Percentiles rank a stretch among this genome's conserved stretches.
These are phyloP conservation scores for Pipistrellus pipistrellus DNA, from an alignment of 2,797 vertebrate species.

Conservation along the genomic window DNA sequence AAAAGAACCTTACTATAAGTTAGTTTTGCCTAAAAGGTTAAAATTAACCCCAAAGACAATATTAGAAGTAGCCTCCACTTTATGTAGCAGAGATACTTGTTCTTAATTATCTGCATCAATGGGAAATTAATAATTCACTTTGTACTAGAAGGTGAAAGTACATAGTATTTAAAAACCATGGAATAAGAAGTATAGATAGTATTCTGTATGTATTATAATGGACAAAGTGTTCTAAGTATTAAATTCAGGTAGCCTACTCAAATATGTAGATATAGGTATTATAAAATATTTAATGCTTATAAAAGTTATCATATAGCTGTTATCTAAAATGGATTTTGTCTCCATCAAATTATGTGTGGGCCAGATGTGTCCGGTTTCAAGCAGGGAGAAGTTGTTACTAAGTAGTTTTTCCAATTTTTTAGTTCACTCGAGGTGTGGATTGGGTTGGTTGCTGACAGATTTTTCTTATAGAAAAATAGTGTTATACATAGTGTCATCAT, in stretches of 20 bases:
- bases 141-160: constrained; percentile 25
- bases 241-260: constrained; percentile 8
- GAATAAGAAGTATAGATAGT: not conserved
- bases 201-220: not conserved
- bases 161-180: constrained; percentile 17
- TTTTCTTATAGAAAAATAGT: not conserved
- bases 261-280: not conserved
- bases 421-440: not conserved
- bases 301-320: not conserved
- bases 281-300: not conserved
- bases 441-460: not conserved
- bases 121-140: constrained; percentile 30
- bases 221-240: not conserved
- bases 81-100: constrained; percentile 38
- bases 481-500: not conserved
- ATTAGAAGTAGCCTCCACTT: not conserved
- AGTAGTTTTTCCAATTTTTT: not conserved
- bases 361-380: not conserved
- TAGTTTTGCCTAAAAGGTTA: constrained; percentile 32
- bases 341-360: not conserved
- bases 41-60: not conserved
- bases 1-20: not conserved
- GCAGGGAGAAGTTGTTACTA: not conserved
- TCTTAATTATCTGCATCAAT: constrained; percentile 13
- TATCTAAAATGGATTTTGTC: constrained; percentile 20